Base-by-base conservation (phyloP, 2,113 vertebrate genomes). In the Perca schrenkii region DNA sequence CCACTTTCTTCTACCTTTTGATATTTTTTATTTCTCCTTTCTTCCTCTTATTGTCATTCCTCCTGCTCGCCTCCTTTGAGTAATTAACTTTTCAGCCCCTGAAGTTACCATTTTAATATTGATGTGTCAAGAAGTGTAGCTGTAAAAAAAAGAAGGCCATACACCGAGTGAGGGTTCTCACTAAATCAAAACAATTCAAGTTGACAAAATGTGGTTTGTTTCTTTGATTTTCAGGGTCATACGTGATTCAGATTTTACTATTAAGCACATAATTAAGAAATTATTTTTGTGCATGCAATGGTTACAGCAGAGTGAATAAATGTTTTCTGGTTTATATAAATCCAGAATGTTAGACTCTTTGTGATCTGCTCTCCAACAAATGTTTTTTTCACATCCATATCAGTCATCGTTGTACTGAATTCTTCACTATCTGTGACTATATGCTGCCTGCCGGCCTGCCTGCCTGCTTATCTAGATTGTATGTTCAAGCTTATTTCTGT, bases 1-100 rank as follows among this genome's bases (percentile, higher is more conserved):
- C 63, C 56, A 19, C 46, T 79, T 82, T 83, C 54, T 47, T 70
- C 34, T 77, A 50, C 40, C 43, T 61, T 76, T 72, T 80, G 25
- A 85, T 86, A 80, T 76, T 75, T 60, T 70, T 22, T 49, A 61
- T 62, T 65, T 62, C 31, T 47, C 54, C 21, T n/a, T 34, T 28
- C 47, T 22, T 56, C n/a, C 2, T 70, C 56, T 25, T 19, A 62
- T 80, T 53, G 36, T 79, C 40, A 7, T 28, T 58, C 54, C 82
- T 71, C 28, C 34, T 46, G 22, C 54, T 87, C 8, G 10, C 72
- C 64, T 64, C 66, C 53, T 80, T 58, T 36, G 19, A 79, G 71
- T 73, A 56, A 87, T 84, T 78, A 71, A 69, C 58, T 81, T 28
- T 4, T 5, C 67, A 28, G 47, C 53, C 34, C 4, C 77, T 74